These are phyloP conservation scores for Neodiprion virginianus DNA, from an alignment of 1,140 invertebrate genomes.

Conservation along the genomic window DNA sequence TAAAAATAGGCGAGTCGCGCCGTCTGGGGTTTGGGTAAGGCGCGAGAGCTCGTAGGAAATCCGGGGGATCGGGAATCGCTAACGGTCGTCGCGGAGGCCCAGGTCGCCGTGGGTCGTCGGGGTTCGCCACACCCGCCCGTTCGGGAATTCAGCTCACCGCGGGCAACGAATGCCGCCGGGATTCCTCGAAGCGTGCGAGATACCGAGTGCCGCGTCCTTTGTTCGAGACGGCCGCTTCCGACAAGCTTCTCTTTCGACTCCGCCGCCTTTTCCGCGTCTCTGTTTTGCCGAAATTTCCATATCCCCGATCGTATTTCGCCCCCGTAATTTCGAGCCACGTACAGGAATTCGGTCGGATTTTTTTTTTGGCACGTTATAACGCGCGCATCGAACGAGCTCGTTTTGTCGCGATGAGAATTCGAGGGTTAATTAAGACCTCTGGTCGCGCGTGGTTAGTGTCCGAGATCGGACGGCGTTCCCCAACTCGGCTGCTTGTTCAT, in stretches of 20 bases:
- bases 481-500: too few species aligned
- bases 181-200: slow-evolving; percentile 5
- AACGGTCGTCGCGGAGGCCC: slow-evolving; percentile 22
- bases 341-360: too few species aligned
- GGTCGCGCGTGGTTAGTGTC: too few species aligned
- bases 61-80: background rate
- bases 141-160: slow-evolving; percentile 62
- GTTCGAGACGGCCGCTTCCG: background rate
- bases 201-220: background rate
- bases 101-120: slow-evolving; percentile 55
- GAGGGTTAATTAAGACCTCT: too few species aligned
- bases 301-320: too few species aligned
- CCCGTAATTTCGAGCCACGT: too few species aligned
- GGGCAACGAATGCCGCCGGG: slow-evolving; percentile 18
- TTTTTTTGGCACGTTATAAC: background rate
- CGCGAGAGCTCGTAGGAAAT: background rate
- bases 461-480: too few species aligned
- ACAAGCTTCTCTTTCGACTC: too few species aligned
- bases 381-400: background rate
- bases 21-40: background rate
- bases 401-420: background rate
- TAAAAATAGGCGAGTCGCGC: background rate
- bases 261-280: too few species aligned
- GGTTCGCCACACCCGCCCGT: slow-evolving; percentile 61
- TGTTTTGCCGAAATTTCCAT: too few species aligned